These are phyloP conservation scores for Amphipoea oculea DNA, from an alignment of 2,888 invertebrate species.

Conservation along the genomic window DNA sequence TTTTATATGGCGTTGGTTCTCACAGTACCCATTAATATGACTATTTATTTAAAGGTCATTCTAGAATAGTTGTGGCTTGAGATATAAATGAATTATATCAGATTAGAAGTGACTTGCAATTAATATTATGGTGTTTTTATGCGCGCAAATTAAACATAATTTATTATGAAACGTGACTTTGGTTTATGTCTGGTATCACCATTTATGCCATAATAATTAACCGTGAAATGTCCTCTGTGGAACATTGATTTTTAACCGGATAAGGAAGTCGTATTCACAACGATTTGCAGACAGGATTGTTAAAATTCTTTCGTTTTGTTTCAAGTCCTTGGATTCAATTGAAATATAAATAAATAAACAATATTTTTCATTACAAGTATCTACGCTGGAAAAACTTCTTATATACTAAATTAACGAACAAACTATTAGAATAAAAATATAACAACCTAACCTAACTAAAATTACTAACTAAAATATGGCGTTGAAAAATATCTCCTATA, in stretches of 20 bases:
- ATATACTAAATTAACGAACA: too few relatives aligned
- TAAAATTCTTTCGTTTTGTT: neutral
- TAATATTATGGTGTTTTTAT: slow-evolving; percentile 40
- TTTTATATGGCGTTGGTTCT: slow-evolving; percentile 65
- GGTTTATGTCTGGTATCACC: slow-evolving; percentile 2
- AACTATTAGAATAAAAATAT: too few relatives aligned
- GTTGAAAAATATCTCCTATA: too few relatives aligned
- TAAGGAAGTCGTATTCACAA: neutral
- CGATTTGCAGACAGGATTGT: neutral
- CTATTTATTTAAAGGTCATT: slow-evolving; percentile 72
- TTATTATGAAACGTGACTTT: slow-evolving; percentile 6
- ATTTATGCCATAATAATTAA: slow-evolving; percentile 2
- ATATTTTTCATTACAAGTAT: neutral
- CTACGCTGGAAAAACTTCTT: too few relatives aligned
- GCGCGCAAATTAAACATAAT: neutral
- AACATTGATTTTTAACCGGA: neutral
- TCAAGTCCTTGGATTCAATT: neutral
- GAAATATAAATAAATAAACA: neutral
- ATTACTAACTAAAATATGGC: too few relatives aligned
- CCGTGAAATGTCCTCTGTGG: slow-evolving; percentile 18
- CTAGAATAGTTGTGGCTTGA: slow-evolving; percentile 65
- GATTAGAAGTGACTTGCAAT: slow-evolving; percentile 59
- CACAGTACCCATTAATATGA: slow-evolving; percentile 70
- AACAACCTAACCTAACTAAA: too few relatives aligned
- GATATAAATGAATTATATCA: slow-evolving; percentile 66